These are phyloP conservation scores for Tiliacea citrago DNA, from an alignment of 2,888 invertebrate species.

Conservation along the genomic window DNA sequence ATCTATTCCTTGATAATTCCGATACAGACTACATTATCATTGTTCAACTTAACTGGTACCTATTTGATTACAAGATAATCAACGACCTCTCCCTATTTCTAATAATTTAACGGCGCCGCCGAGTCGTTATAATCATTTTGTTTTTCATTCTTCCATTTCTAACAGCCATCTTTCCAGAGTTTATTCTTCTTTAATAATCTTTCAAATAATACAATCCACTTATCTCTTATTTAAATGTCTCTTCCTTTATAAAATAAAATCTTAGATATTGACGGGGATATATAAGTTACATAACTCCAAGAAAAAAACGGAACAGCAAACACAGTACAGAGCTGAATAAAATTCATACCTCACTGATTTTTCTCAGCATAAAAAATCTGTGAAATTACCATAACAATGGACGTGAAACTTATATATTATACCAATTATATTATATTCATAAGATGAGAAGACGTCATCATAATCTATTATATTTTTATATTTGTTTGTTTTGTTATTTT, in stretches of 20 bases:
- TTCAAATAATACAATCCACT: background rate
- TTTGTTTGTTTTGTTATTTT: constrained; percentile 49
- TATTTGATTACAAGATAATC: background rate
- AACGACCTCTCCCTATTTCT: background rate
- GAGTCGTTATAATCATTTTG: background rate
- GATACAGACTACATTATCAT: background rate
- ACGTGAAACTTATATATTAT: constrained; percentile 45
- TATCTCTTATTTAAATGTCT: background rate
- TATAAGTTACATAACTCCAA: constrained; percentile 21
- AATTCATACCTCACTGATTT: constrained; percentile 49
- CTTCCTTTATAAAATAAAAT: background rate
- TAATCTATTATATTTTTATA: constrained; percentile 21
- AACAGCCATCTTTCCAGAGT: background rate
- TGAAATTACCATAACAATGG: constrained; percentile 62
- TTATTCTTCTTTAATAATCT: background rate
- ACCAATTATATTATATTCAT: constrained; percentile 45
- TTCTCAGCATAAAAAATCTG: constrained; percentile 54
- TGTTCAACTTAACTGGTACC: background rate
- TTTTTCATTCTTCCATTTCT: background rate
- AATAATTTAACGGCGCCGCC: background rate
- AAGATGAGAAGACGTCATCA: constrained; percentile 53
- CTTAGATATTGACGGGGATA: background rate
- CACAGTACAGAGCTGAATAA: constrained; percentile 22
- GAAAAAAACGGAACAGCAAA: constrained; percentile 21
- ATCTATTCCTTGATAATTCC: background rate